These are phyloP conservation scores for Alfaro cultratus DNA, from an alignment of 2,797 vertebrate genomes.

Conservation along the genomic window DNA sequence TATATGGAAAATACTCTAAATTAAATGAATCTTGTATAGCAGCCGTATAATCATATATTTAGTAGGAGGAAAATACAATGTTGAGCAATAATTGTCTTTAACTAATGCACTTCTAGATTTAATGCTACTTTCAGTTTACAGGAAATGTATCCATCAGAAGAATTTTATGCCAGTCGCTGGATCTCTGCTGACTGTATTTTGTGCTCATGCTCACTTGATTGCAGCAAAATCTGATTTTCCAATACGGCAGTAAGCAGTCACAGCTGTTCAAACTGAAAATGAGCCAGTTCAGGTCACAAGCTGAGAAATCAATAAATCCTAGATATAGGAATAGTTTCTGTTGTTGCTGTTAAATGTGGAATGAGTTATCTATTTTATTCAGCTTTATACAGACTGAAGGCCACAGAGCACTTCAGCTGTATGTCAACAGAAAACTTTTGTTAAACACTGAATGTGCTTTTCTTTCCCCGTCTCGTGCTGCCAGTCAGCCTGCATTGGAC, in stretches of 20 bases:
- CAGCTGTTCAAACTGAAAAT: not conserved
- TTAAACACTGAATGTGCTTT: constrained; percentile 11
- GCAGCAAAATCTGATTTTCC: not conserved
- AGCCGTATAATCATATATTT: not conserved
- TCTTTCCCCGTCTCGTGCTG: constrained; percentile 25
- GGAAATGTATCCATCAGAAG: not conserved
- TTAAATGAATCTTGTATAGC: not conserved
- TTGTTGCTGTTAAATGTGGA: not conserved
- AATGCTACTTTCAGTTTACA: not conserved
- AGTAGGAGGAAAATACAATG: not conserved
- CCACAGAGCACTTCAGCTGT: constrained; percentile 14
- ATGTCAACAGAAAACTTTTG: constrained; percentile 10
- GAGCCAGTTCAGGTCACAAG: not conserved
- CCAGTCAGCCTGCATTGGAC: constrained; percentile 32
- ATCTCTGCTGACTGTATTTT: not conserved
- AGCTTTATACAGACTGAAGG: not conserved
- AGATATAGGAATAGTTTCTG: not conserved
- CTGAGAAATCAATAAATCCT: not conserved
- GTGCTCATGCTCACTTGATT: not conserved
- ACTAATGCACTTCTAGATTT: not conserved
- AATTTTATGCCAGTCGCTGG: not conserved
- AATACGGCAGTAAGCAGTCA: not conserved
- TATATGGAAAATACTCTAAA: not conserved
- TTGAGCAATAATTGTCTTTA: not conserved
- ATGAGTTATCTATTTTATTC: not conserved